These are phyloP conservation scores for Eulemur albifrons DNA, from an alignment of 2,797 vertebrate genomes.

Conservation along the genomic window DNA sequence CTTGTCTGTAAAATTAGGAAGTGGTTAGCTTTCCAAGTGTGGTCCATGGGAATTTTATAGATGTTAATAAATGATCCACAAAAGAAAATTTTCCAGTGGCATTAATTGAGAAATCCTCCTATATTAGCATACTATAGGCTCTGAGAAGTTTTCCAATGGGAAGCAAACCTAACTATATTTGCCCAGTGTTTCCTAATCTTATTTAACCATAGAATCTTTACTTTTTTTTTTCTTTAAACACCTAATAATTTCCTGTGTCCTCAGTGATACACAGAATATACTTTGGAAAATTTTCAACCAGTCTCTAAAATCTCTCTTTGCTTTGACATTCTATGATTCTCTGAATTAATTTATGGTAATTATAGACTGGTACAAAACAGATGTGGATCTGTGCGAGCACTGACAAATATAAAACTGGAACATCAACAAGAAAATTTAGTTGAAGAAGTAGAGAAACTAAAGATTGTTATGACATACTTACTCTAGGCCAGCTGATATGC, in stretches of 20 bases:
- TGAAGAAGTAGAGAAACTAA: neutral
- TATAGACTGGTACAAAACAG: neutral
- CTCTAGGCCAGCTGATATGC: neutral
- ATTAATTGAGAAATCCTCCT: neutral
- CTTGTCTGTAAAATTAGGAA: constrained; percentile 18
- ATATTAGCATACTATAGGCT: neutral
- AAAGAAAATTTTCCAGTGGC: neutral
- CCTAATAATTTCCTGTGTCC: neutral
- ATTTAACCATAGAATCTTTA: neutral
- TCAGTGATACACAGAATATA: neutral
- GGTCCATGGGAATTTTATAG: neutral
- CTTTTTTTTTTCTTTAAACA: neutral
- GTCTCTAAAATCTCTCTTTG: neutral
- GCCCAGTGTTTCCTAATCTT: neutral
- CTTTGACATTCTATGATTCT: neutral
- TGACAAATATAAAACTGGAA: neutral
- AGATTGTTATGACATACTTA: neutral
- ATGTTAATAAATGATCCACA: neutral
- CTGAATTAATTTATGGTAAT: neutral
- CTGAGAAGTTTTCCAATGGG: neutral
- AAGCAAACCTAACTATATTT: neutral
- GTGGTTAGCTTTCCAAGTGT: neutral
- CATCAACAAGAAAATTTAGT: neutral
- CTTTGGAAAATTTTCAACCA: neutral
- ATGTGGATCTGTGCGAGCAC: neutral